Evolutionary conservation across 1,140 invertebrate genomes (phyloP).

Genomic region (Plutomurus gul): DNA sequence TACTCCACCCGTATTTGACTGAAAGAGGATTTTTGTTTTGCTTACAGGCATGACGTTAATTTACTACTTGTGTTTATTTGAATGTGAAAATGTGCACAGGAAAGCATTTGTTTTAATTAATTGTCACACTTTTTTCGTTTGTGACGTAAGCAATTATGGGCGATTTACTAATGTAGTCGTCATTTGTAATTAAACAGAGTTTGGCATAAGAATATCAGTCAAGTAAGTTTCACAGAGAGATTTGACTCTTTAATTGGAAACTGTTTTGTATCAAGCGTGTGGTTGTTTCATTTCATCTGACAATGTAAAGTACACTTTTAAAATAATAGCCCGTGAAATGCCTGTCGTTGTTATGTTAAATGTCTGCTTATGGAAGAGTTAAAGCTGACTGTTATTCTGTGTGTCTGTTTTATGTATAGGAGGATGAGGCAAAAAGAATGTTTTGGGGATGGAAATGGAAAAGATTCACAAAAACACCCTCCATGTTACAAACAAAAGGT

Average conservation of each 20-base stretch:
- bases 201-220: background rate
- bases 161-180: background rate
- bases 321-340: background rate
- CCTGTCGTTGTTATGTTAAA: background rate
- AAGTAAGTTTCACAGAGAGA: background rate
- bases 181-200: too few relatives aligned
- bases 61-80: too few relatives aligned
- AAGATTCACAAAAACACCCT: slow-evolving; percentile 32
- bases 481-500: slow-evolving; percentile 13
- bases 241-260: too few relatives aligned
- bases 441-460: slow-evolving; percentile 9
- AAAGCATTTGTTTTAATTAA: too few relatives aligned
- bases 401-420: slow-evolving; percentile 42
- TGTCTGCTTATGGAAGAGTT: slow-evolving; percentile 6
- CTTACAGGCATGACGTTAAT: too few relatives aligned
- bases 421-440: slow-evolving; percentile 32
- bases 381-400: slow-evolving; percentile 29
- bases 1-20: too few relatives aligned
- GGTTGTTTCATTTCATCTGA: too few relatives aligned
- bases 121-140: background rate
- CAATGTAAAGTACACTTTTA: background rate
- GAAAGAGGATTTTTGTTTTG: too few relatives aligned
- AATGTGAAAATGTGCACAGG: too few relatives aligned
- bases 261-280: too few relatives aligned
- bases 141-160: background rate